Evolutionary conservation across 2,113 vertebrate species (phyloP), one percentile per base, ranked within the genome.

Genomic region (Tursiops truncatus): DNA sequence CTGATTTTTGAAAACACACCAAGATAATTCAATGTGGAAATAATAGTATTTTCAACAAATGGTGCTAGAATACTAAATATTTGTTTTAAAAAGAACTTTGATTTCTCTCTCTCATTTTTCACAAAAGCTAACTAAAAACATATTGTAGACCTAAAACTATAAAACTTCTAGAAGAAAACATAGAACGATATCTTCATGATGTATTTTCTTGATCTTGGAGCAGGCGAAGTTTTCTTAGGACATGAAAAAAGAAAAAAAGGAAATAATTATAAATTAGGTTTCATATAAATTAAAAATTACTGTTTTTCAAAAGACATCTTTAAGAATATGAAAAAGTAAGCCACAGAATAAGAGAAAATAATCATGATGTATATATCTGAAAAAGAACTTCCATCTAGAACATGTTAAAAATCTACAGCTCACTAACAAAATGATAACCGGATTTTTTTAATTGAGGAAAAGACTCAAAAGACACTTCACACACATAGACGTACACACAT

Each of bases 311-410:
- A 63, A 84, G 21, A 79, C 2, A 44, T 38, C 9, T 76, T 62
- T 89, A 89, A 91, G 12, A 62, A 96, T 90, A 70, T 44, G n/a
- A 88, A 89, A 70, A 84, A 67, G 12, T 47, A 62, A 90, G 87
- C 5, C 36, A 96, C 67, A 74, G 5, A 67, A 5, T 65, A 81
- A 58, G 23, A 80, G 28, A 63, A 90, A 73, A 67, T 47, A 77
- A 93, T 93, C 8, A 65, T 14, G 33, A 70, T 50, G 20, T 50
- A 81, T 28, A 12, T 53, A 53, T 63, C 21, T 80, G 44, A 56
- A 86, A 94, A 71, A 91, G 6, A n/a, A 71, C 36, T 73, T 80
- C 26, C 9, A 86, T 58, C 17, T 71, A 85, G 53, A 85, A 86
- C 26, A 81, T 70, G 80, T 77, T 56, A 79, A 67, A 73, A 81